phyloP scores from a whole-genome alignment of 2,113 vertebrate genomes.

The Melanerpes aurifrons region DNA sequence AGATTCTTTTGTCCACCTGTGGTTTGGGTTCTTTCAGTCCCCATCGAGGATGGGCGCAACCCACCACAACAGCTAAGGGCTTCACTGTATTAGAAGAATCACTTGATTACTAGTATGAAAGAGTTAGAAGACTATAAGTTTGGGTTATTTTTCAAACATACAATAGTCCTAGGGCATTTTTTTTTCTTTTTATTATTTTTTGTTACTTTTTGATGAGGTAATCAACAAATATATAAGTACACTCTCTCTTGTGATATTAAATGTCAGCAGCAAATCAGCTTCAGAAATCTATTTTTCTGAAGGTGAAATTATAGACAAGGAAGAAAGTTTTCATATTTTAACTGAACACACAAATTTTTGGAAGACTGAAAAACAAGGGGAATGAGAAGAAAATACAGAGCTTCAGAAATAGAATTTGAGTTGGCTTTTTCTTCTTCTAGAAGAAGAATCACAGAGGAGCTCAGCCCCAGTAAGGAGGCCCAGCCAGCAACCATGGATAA shows the following conservation, averaged over 20 bases:
- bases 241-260: not conserved
- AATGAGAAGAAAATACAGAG: not conserved
- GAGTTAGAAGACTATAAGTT: not conserved
- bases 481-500: too few species aligned
- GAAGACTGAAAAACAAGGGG: not conserved
- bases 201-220: not conserved
- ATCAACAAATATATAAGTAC: not conserved
- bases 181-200: not conserved
- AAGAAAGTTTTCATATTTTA: not conserved
- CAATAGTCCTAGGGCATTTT: not conserved
- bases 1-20: too few species aligned
- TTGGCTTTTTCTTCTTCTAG: not conserved
- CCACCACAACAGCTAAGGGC: not conserved
- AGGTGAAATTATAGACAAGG: not conserved
- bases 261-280: not conserved
- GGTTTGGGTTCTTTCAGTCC: too few species aligned
- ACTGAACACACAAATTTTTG: not conserved
- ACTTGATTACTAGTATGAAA: not conserved
- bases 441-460: too few species aligned
- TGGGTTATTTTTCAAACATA: not conserved
- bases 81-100: not conserved
- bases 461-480: too few species aligned
- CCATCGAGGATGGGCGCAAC: too few species aligned
- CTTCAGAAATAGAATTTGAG: not conserved
- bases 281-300: not conserved